Evolutionary conservation across 1,140 invertebrate genomes (phyloP).

Genomic region (Aleiodes sp.): DNA sequence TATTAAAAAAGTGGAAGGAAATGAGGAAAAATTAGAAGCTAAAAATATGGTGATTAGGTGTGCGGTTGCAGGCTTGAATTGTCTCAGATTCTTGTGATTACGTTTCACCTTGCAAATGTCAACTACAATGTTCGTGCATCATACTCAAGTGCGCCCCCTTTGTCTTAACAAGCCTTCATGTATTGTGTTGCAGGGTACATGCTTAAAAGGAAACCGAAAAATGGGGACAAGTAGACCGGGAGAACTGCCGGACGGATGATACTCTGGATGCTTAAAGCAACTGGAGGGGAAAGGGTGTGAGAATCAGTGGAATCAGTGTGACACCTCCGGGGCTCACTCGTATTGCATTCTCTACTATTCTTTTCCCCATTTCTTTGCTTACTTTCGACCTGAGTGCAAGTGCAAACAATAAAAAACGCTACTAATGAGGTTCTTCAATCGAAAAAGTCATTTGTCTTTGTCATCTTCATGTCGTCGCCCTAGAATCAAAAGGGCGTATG

Average conservation of each 20-base stretch:
- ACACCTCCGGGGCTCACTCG: slow-evolving; percentile 63
- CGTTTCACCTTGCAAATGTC: slow-evolving; percentile 7
- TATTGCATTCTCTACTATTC: slow-evolving; percentile 54
- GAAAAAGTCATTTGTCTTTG: slow-evolving; percentile 23
- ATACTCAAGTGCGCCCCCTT: slow-evolving; percentile 59
- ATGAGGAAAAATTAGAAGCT: background rate
- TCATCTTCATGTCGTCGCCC: no score
- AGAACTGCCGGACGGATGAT: slow-evolving; percentile 35
- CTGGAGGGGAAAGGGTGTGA: slow-evolving; percentile 55
- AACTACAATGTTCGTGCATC: slow-evolving; percentile 44
- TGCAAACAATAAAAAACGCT: slow-evolving; percentile 64
- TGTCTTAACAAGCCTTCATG: slow-evolving; percentile 65
- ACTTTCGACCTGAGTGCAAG: slow-evolving; percentile 20
- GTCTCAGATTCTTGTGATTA: slow-evolving; percentile 21
- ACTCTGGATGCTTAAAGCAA: slow-evolving; percentile 35
- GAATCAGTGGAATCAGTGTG: slow-evolving; percentile 63
- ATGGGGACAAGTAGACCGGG: slow-evolving; percentile 59
- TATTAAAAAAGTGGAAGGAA: background rate
- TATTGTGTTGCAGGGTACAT: slow-evolving; percentile 57
- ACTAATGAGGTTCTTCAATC: slow-evolving; percentile 66
- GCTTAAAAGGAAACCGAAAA: slow-evolving; percentile 67
- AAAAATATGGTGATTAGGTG: slow-evolving; percentile 12
- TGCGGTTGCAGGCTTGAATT: slow-evolving; percentile 22
- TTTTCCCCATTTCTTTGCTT: background rate
- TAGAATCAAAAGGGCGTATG: no score